Evolutionary conservation across 2,888 invertebrate genomes (phyloP), one percentile per base, ranked within the genome.

Genomic region (Altica lythri): DNA sequence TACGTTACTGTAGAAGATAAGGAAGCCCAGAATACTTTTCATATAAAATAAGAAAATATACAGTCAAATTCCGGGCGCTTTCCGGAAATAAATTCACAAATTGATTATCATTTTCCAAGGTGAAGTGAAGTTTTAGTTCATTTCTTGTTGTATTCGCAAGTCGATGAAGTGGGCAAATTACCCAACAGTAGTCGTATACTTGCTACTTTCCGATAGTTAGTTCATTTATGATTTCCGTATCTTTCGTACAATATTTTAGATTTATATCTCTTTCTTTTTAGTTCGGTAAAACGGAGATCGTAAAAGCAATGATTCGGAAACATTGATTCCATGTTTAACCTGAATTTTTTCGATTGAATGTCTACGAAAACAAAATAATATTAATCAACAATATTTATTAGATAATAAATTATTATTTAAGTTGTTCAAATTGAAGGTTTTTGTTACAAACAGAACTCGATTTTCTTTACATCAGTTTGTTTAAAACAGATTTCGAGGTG

Each of bases 211-310:
- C 16, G 34, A 34, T 34, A 34, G 34, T 34, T 1, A 34, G 14
- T 34, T 34, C 34, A 16, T 34, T 34, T 34, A 47, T 38, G 37
- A 47, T 37, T 47, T 47, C 37, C 47, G 37, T 13, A 14, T 37
- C 13, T 38, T 40, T 27, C 37, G 22, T 18, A 44, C 18, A 32
- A 48, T 38, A 37, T 32, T 22, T 40, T 9, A 32, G 30, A 48
- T 48, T 48, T 48, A 48, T 48, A 48, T 51, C 27, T 51, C 12
- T 44, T 43, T 37, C 37, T 25, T 42, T 50, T 43, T 32, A 34
- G 32, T 43, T 50, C 43, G 25, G 18, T 50, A 22, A 32, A 43
- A 35, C 27, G 14, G 34, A 35, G 32, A 50, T 50, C 49, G 42
- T 50, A 50, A 50, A 50, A 42, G 38, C 29, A 17, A 38, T 22